phyloP scores from a whole-genome alignment of 1,140 invertebrate species.

The Polypedilum vanderplanki region DNA sequence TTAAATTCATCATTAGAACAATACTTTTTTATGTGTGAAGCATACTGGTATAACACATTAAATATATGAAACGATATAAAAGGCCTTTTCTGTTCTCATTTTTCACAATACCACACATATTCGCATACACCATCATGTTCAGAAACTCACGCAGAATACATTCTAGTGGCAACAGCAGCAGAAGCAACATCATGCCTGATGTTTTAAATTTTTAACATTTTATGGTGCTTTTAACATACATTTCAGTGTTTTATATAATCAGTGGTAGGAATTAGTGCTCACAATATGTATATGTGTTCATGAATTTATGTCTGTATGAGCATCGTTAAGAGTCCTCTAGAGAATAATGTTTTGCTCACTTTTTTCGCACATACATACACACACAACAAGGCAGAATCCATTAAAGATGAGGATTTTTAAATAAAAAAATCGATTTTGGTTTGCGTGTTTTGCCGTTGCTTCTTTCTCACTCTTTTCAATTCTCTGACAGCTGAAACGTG shows the following conservation, averaged over 20 bases:
- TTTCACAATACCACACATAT: neutral
- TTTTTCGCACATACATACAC: neutral
- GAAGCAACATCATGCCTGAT: neutral
- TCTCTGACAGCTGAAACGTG: neutral
- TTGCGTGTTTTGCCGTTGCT: neutral
- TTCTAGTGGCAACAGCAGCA: neutral
- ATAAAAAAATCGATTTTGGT: conserved; percentile 14
- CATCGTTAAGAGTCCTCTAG: neutral
- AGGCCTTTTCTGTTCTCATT: neutral
- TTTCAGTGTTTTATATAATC: conserved; percentile 16
- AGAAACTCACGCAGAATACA: too few relatives aligned
- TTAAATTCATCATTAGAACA: conserved; percentile 14
- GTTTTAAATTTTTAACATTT: conserved; percentile 20
- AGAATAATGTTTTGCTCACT: neutral
- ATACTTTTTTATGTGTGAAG: neutral
- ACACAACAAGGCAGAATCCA: neutral
- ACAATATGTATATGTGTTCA: neutral
- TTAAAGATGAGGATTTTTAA: conserved; percentile 14
- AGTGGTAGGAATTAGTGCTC: neutral
- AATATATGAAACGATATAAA: neutral
- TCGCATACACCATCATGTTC: neutral
- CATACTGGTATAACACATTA: neutral
- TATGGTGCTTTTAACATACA: conserved; percentile 6
- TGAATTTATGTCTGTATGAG: neutral
- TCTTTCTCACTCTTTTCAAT: neutral